Evolutionary conservation across 2,113 vertebrate species (phyloP).

Genomic region (Myrmophylax atrothorax): DNA sequence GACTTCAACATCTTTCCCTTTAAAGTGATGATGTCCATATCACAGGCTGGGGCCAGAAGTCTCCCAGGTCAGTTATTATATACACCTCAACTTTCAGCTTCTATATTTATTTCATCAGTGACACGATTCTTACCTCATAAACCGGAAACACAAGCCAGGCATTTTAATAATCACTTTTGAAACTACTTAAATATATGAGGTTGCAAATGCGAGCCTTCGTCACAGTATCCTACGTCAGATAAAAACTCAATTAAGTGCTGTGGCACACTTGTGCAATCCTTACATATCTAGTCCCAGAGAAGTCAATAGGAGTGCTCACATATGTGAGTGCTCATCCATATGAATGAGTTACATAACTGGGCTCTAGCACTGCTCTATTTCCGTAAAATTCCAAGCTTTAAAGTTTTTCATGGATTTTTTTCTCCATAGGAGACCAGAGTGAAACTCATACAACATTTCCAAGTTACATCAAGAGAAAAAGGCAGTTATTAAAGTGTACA

Average conservation of each 20-base stretch:
- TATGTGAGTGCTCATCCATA: neutral
- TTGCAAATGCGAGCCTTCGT: constrained; percentile 22
- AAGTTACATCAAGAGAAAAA: neutral
- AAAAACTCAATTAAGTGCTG: constrained; percentile 51
- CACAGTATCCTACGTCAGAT: constrained; percentile 53
- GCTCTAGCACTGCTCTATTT: neutral
- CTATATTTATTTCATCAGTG: constrained; percentile 30
- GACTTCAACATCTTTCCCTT: neutral
- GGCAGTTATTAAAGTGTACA: neutral
- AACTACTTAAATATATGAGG: constrained; percentile 17
- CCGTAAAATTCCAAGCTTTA: neutral
- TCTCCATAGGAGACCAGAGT: neutral
- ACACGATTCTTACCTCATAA: constrained; percentile 22
- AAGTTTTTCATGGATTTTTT: neutral
- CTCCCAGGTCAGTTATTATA: neutral
- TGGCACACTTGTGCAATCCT: constrained; percentile 32
- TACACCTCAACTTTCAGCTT: constrained; percentile 34
- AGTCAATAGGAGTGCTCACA: neutral
- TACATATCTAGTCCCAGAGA: neutral
- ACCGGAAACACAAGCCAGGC: constrained; percentile 52
- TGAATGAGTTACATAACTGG: neutral
- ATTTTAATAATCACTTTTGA: constrained; percentile 54
- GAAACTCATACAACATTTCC: neutral
- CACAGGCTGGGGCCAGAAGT: neutral
- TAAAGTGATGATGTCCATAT: neutral